These are phyloP conservation scores for Oscheius sp. DNA, from an alignment of 2,888 invertebrate genomes.

Conservation along the genomic window DNA sequence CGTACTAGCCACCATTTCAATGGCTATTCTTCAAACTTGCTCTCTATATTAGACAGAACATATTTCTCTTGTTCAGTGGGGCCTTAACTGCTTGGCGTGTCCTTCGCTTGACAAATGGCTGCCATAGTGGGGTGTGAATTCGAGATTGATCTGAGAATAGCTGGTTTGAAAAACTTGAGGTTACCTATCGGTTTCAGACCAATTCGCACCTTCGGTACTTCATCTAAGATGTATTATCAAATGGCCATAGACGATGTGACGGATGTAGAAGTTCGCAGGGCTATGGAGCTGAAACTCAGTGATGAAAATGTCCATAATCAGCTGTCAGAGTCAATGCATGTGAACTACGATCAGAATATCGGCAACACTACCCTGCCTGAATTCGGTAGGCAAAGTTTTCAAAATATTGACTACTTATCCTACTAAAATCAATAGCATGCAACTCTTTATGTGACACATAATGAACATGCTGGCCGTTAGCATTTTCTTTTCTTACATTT, in stretches of 20 bases:
- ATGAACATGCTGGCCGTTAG: not conserved
- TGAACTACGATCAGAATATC: constrained; percentile 44
- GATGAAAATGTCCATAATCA: constrained; percentile 38
- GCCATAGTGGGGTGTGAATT: constrained; percentile 26
- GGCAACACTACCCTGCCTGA: constrained; percentile 37
- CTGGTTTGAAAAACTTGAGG: not conserved
- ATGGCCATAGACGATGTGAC: constrained; percentile 47
- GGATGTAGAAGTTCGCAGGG: constrained; percentile 45
- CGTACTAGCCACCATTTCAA: not conserved
- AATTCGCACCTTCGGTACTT: not conserved
- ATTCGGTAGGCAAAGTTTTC: constrained; percentile 40
- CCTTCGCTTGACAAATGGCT: constrained; percentile 26
- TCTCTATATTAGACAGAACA: constrained; percentile 16
- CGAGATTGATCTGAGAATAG: constrained; percentile 20
- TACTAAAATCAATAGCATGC: constrained; percentile 21
- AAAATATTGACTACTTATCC: no score
- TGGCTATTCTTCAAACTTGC: constrained; percentile 16
- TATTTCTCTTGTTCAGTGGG: constrained; percentile 19
- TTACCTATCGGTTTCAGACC: not conserved
- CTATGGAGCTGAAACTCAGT: constrained; percentile 16
- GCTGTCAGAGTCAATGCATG: constrained; percentile 57
- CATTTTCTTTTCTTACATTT: not conserved
- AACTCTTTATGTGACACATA: constrained; percentile 16
- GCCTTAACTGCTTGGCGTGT: constrained; percentile 20
- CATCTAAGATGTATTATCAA: constrained; percentile 42